These are phyloP conservation scores for Bucorvus abyssinicus DNA, from an alignment of 2,797 vertebrate species.

Conservation along the genomic window DNA sequence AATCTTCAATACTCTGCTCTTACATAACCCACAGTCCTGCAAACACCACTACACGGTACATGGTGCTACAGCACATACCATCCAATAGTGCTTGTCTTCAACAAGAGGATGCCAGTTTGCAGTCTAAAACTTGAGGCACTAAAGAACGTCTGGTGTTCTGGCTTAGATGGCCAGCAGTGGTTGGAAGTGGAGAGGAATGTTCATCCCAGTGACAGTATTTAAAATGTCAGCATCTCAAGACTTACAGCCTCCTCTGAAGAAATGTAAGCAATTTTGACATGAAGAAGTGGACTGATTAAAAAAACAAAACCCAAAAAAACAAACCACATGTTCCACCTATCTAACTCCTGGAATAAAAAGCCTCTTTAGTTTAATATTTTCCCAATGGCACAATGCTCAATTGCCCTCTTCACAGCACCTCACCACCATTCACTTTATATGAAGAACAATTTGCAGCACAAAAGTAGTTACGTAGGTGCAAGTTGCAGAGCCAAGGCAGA, in stretches of 20 bases:
- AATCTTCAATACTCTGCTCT: not conserved
- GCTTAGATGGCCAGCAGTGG: not conserved
- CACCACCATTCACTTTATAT: not conserved
- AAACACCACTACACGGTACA: not conserved
- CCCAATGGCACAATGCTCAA: not conserved
- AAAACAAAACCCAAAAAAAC: not conserved
- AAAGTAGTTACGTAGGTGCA: fast-evolving
- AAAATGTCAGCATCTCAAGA: not conserved
- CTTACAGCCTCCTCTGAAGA: not conserved
- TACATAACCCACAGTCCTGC: not conserved
- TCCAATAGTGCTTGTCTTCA: not conserved
- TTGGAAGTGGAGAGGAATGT: not conserved
- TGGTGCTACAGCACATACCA: fast-evolving
- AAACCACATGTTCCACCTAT: not conserved
- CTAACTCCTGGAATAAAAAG: not conserved
- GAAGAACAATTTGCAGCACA: not conserved
- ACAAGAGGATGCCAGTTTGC: not conserved
- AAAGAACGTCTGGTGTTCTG: not conserved
- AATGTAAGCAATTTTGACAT: not conserved
- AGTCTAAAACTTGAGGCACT: not conserved
- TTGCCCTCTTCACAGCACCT: not conserved
- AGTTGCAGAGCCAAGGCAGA: not conserved
- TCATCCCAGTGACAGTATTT: not conserved
- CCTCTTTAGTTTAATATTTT: not conserved
- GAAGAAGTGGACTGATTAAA: not conserved